Conservation (phyloP, 2,888 invertebrate genomes). For the Mesopsocus fuscifrons region DNA sequence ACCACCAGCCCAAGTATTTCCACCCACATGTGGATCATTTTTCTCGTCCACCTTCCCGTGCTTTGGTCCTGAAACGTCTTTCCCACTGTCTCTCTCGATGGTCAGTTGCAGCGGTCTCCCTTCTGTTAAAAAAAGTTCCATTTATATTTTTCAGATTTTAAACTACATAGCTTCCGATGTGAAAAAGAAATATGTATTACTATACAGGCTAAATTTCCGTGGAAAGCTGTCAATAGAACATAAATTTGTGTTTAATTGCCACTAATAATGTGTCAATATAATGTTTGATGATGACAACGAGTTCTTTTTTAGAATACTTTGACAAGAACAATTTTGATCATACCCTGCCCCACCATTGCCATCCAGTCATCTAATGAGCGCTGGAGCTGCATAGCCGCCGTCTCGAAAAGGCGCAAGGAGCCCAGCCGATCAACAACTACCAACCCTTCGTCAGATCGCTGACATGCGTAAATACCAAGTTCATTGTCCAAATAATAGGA, state of each 20-base stretch:
- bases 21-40: slow-evolving; percentile 86
- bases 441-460: slow-evolving; percentile 27
- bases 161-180: too few relatives aligned
- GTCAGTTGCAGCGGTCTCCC: slow-evolving; percentile 49
- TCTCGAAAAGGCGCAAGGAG: slow-evolving; percentile 34
- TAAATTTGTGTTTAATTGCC: too few relatives aligned
- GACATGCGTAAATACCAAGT: neutral
- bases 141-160: neutral
- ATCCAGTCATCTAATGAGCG: slow-evolving; percentile 29
- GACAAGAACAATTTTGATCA: too few relatives aligned
- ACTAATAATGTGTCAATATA: too few relatives aligned
- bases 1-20: slow-evolving; percentile 94
- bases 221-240: too few relatives aligned
- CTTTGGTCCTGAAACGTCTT: slow-evolving; percentile 61
- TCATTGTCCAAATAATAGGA: neutral
- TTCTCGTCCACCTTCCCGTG: slow-evolving; percentile 82
- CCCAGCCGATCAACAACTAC: slow-evolving; percentile 36
- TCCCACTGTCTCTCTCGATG: slow-evolving; percentile 43
- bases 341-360: slow-evolving; percentile 20
- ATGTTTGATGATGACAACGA: too few relatives aligned
- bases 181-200: too few relatives aligned
- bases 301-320: too few relatives aligned
- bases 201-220: too few relatives aligned
- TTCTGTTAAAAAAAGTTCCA: slow-evolving; percentile 15
- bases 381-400: slow-evolving; percentile 26